These are phyloP conservation scores for Tetraodon nigroviridis DNA, from an alignment of 2,113 vertebrate genomes.

Conservation along the genomic window DNA sequence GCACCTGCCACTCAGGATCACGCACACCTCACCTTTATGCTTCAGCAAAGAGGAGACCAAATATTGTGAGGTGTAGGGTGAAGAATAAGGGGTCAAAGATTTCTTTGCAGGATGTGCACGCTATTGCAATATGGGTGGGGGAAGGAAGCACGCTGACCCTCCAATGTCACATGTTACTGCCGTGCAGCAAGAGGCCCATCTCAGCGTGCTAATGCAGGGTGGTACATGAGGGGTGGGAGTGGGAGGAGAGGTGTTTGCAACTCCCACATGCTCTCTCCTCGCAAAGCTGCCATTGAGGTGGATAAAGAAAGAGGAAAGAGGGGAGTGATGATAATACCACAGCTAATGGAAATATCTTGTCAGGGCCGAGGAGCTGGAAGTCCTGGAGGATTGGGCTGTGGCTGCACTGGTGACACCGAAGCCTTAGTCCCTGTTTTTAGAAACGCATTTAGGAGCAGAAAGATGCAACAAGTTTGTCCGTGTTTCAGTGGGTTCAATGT, in stretches of 20 bases:
- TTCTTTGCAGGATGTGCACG: not conserved
- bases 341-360: constrained; percentile 78
- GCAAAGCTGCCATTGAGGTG: constrained; percentile 38
- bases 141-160: constrained; percentile 32
- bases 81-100: constrained; percentile 13
- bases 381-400: constrained; percentile 24
- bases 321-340: constrained; percentile 38
- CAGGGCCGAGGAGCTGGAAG: constrained; percentile 22
- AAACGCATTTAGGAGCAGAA: too few relatives aligned
- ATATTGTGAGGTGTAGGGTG: constrained; percentile 12
- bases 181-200: constrained; percentile 57
- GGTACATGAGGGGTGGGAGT: constrained; percentile 45
- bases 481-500: too few relatives aligned
- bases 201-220: constrained; percentile 62
- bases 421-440: constrained; percentile 31
- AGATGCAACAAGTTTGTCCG: constrained; percentile 23
- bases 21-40: constrained; percentile 15
- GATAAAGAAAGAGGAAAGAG: constrained; percentile 15
- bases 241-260: constrained; percentile 46
- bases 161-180: constrained; percentile 56
- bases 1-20: constrained; percentile 67
- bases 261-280: constrained; percentile 47
- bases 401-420: constrained; percentile 20
- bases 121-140: not conserved
- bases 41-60: constrained; percentile 39